Base-by-base conservation (phyloP, 2,113 vertebrate species). In the Ageneiosus marmoratus region DNA sequence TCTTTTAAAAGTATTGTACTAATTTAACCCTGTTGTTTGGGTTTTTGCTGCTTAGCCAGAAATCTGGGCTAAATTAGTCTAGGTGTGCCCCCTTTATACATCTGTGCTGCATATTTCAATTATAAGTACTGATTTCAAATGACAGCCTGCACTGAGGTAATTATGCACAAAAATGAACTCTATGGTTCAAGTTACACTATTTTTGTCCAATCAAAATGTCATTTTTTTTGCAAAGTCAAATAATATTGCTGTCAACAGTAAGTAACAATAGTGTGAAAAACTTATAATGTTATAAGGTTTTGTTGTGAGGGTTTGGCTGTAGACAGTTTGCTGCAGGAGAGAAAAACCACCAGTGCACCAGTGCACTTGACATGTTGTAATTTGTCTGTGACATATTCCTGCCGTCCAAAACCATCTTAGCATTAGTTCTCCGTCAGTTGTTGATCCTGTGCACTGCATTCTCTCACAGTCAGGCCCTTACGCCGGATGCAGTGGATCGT, bases 311-410 rank as follows among this genome's bases (percentile, higher is more conserved):
- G 34, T 34, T 76, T 29, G 63, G 16, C 18, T 48, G 51, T 56
- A 60, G 55, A 72, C 37, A 51, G 15, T 58, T 74, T 51, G 24
- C 6, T 74, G 46, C 5, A 8, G 48, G 48, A 70, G 60, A 53
- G 50, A 63, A 82, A 84, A 84, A 53, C n/a, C 5, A 5, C 4
- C 79, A 86, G 85, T 32, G n/a, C 56, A 27, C 48, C 67, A n/a
- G n/a, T n/a, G n/a, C n/a, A n/a, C n/a, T 70, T 84, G 82, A 89
- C 88, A 87, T n/a, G 29, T 63, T 87, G 83, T 87, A 87, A 91
- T 90, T 87, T 87, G 73, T 78, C 62, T 82, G 80, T 75, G 83
- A 84, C 48, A 32, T 81, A 74, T 83, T 76, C 16, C 78, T 80
- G 44, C 72, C 65, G 34, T 62, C 77, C 62, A 27, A 50, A 85